These are phyloP conservation scores for Dermochelys coriacea DNA, from an alignment of 2,797 vertebrate species.

Conservation along the genomic window DNA sequence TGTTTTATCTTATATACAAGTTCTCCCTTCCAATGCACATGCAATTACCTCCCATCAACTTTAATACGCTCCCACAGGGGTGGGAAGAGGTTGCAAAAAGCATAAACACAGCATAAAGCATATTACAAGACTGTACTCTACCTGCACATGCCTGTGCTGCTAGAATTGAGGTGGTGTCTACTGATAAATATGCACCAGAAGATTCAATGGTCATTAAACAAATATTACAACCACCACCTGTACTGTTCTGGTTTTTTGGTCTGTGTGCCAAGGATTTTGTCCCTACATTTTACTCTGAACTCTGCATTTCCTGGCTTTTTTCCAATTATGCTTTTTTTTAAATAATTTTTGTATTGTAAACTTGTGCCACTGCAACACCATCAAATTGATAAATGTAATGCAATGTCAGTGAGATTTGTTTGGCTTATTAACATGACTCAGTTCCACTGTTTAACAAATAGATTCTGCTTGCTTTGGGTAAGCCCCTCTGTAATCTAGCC, in stretches of 20 bases:
- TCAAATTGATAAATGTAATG: not conserved
- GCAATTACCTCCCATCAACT: not conserved
- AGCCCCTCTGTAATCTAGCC: not conserved
- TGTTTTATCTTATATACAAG: not conserved
- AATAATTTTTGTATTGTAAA: not conserved
- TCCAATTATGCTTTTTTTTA: not conserved
- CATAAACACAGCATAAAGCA: no score
- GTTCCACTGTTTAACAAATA: not conserved
- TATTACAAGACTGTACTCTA: no score
- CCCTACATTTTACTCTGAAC: not conserved
- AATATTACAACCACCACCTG: no score
- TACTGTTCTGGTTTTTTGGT: no score
- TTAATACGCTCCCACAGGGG: not conserved
- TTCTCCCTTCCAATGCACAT: not conserved
- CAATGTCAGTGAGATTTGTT: not conserved
- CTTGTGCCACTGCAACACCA: not conserved
- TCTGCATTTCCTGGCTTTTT: not conserved
- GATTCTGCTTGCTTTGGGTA: not conserved
- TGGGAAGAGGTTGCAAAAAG: no score
- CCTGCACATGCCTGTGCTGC: no score
- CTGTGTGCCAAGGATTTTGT: no score
- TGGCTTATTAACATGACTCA: not conserved
- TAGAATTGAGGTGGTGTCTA: no score
- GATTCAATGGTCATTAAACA: no score
- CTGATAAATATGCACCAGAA: no score